phyloP scores from a whole-genome alignment of 2,113 vertebrate genomes.

The Pristiophorus japonicus region DNA sequence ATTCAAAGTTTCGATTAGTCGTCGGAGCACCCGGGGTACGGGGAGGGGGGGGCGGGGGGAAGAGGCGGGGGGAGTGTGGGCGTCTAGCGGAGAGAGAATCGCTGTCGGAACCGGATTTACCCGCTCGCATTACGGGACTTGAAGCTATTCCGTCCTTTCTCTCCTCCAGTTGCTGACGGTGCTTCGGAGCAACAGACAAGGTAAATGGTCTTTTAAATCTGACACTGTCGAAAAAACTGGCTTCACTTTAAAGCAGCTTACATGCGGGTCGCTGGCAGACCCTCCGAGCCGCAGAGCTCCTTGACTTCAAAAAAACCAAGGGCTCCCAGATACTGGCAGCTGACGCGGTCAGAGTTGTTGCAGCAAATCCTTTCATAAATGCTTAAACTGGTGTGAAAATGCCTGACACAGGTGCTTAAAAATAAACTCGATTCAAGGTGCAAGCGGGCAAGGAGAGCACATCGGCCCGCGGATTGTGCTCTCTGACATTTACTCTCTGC shows the following conservation, averaged over 20 bases:
- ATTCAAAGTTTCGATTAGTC: slow-evolving; percentile 51
- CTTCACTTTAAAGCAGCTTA: no score
- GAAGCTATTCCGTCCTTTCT: not conserved
- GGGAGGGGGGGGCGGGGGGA: not conserved
- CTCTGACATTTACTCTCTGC: not conserved
- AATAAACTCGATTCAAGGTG: not conserved
- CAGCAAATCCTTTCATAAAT: not conserved
- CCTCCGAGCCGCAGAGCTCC: not conserved
- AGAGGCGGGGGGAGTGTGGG: no score
- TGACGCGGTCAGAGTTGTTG: not conserved
- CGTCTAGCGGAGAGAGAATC: not conserved
- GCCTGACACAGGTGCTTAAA: not conserved
- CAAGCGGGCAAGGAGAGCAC: not conserved
- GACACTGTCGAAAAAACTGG: no score
- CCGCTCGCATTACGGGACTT: no score
- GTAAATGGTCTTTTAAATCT: not conserved
- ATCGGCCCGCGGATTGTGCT: not conserved
- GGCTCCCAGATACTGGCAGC: not conserved
- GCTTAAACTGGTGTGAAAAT: not conserved
- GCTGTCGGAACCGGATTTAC: not conserved
- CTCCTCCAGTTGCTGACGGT: no score
- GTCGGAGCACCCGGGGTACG: slow-evolving; percentile 41
- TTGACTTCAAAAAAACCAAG: not conserved
- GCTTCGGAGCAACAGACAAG: not conserved
- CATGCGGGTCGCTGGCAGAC: not conserved